A percentile compares a stretch with the other conserved stretches of the same genome.
Evolutionary conservation across 1,140 invertebrate species (phyloP).

Genomic region (Ooceraea biroi): DNA sequence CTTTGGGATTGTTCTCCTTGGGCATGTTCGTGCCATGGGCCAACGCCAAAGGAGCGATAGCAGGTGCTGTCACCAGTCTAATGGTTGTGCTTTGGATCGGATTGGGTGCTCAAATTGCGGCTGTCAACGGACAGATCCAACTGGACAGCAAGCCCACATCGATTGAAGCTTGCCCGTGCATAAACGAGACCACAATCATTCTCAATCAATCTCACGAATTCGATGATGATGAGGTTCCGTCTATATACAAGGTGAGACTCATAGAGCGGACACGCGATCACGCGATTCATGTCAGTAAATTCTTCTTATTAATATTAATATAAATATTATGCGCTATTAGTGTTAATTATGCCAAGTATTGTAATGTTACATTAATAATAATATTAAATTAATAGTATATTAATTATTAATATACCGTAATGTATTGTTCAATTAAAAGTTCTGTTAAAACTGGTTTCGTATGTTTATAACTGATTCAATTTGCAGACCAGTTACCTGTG

Average conservation of each 20-base stretch:
- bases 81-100: conserved; percentile 91
- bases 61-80: conserved; percentile 88
- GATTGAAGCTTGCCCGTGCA: conserved; percentile 84
- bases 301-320: too few species aligned
- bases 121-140: conserved; percentile 85
- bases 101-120: conserved; percentile 90
- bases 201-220: neutral
- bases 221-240: conserved; percentile 49
- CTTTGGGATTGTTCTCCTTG: conserved; percentile 93
- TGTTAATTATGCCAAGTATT: too few species aligned
- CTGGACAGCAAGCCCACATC: conserved; percentile 84
- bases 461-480: neutral
- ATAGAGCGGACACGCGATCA: too few species aligned
- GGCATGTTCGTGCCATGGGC: conserved; percentile 96
- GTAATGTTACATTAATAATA: too few species aligned
- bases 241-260: conserved; percentile 77
- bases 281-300: too few species aligned
- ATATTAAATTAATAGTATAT: too few species aligned
- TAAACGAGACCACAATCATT: conserved; percentile 77
- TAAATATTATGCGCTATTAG: too few species aligned
- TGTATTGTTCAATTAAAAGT: too few species aligned
- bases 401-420: too few species aligned
- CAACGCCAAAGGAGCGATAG: conserved; percentile 91
- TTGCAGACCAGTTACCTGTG: conserved; percentile 91
- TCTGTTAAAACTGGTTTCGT: too few species aligned